Evolutionary conservation across 2,888 invertebrate species (phyloP), one percentile per base, ranked within the genome.

Genomic region (Cheilosia impressa): DNA sequence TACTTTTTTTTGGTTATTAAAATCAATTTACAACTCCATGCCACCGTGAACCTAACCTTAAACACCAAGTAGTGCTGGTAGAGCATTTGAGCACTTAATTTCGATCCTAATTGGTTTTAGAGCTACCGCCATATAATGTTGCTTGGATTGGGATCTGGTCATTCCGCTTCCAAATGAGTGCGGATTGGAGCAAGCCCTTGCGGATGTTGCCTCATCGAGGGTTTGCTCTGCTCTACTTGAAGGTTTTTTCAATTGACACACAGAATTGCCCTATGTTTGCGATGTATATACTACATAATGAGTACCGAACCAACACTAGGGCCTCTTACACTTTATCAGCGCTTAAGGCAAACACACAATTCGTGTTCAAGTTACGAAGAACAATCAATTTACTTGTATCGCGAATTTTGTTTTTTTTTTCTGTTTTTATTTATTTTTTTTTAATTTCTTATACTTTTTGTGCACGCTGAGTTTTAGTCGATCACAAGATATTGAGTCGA

Each of bases 331-430:
- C 34, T 76, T 84, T 84, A 84, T 84, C 84, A 79, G 84, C 10
- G 72, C 24, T 10, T 50, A 69, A 72, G 65, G 75, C 75, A 53
- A 58, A 53, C 62, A 66, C 52, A 71, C 63, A 43, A 43, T 57
- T 27, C 22, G 60, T 38, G 13, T 34, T 53, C 65, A 50, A 71
- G 47, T 79, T 79, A 80, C 77, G 58, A 57, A 80, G 81, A 85
- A 85, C 85, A 85, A 85, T 85, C 81, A 81, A 85, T 85, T 85
- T 68, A 68, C 55, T 85, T 85, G 85, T 85, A 63, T 81, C 68
- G 85, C 85, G 68, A 85, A 77, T 72, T 68, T 31, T 17, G 57
- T 71, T 19, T 27, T 53, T 72, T 69, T 34, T 45, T 45, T 62
- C 22, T 71, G 52, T 78, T 62, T 19, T 22, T 53, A 66, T 69